These are phyloP conservation scores for Drosophila lacertosa DNA, from an alignment of 1,140 invertebrate species.

Conservation along the genomic window DNA sequence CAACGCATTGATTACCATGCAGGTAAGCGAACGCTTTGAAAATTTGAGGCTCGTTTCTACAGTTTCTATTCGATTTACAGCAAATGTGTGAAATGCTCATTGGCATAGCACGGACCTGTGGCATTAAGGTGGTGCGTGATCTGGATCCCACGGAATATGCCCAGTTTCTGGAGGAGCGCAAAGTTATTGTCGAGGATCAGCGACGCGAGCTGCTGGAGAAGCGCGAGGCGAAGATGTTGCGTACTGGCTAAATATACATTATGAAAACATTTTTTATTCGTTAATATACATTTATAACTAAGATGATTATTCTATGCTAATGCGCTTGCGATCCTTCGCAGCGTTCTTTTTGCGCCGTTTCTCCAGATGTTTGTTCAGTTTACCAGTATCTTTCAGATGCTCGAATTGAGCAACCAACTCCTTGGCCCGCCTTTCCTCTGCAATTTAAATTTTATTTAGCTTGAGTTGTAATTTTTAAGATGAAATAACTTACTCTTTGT, in stretches of 20 bases:
- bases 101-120: conserved; percentile 90
- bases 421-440: conserved; percentile 88
- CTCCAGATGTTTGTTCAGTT: conserved; percentile 90
- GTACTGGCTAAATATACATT: conserved; percentile 86
- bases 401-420: conserved; percentile 90
- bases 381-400: conserved; percentile 89
- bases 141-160: conserved; percentile 93
- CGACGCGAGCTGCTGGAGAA: conserved; percentile 92
- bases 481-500: conserved; percentile 90
- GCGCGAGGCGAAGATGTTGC: conserved; percentile 96
- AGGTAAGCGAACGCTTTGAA: conserved; percentile 45
- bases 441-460: conserved; percentile 79
- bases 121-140: conserved; percentile 93
- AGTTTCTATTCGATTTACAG: conserved; percentile 85
- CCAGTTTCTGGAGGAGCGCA: conserved; percentile 92
- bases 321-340: conserved; percentile 85
- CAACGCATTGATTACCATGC: conserved; percentile 86
- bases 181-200: conserved; percentile 89
- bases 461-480: no score
- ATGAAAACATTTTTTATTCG: conserved; percentile 47
- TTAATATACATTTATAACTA: conserved; percentile 74
- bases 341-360: conserved; percentile 89
- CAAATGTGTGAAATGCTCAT: conserved; percentile 93
- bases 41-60: background rate
- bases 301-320: conserved; percentile 76